phyloP scores from a whole-genome alignment of 2,888 invertebrate genomes.

The Macrosiphum euphorbiae region DNA sequence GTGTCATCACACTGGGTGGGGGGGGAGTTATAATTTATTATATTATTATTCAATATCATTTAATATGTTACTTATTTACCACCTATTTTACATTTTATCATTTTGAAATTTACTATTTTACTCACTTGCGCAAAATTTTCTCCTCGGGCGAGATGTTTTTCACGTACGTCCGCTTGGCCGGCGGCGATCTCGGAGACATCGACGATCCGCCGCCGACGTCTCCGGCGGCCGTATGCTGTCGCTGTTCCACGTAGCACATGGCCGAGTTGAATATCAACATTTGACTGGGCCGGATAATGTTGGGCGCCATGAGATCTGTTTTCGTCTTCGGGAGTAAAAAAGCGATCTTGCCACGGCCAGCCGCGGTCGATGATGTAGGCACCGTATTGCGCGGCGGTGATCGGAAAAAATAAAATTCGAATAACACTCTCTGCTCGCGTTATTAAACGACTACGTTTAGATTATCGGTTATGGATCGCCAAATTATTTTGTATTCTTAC shows the following conservation, averaged over 20 bases:
- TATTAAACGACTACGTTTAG: background rate
- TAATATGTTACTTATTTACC: background rate
- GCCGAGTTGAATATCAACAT: constrained; percentile 57
- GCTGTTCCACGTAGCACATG: constrained; percentile 58
- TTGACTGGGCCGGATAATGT: constrained; percentile 48
- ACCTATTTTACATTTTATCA: background rate
- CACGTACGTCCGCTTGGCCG: constrained; percentile 80
- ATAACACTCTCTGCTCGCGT: background rate
- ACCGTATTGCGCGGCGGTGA: background rate
- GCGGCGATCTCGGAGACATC: constrained; percentile 43
- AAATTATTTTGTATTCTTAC: too few relatives aligned
- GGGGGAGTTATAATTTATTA: background rate
- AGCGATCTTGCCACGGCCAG: background rate
- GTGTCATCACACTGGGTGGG: background rate
- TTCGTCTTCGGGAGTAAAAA: background rate
- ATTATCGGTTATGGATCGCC: background rate
- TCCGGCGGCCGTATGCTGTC: background rate
- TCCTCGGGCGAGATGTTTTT: constrained; percentile 90
- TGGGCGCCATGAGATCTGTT: constrained; percentile 49
- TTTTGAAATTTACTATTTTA: constrained; percentile 67
- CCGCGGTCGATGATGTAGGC: background rate
- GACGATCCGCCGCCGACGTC: background rate
- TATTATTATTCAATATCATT: background rate
- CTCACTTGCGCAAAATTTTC: constrained; percentile 89
- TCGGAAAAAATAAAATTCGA: background rate